phyloP scores from a whole-genome alignment of 1,140 invertebrate species.

The Zaprionus capensis region DNA sequence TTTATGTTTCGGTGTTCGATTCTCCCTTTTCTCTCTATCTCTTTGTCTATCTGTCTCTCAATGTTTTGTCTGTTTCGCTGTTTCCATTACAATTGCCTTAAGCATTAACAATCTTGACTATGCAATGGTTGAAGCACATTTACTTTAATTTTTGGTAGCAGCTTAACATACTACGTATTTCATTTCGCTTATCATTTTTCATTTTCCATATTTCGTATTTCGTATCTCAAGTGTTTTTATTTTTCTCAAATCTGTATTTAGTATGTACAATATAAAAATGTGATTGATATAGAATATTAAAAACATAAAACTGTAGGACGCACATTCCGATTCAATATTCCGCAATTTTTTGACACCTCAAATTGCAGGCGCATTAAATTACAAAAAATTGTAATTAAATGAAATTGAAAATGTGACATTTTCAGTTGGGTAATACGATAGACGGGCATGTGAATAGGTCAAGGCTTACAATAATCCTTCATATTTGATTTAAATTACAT shows the following conservation, averaged over 20 bases:
- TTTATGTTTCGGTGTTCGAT: conserved; percentile 56
- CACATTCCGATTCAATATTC: conserved; percentile 46
- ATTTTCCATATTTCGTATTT: not conserved
- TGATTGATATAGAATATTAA: conserved; percentile 33
- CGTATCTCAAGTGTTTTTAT: conserved; percentile 23
- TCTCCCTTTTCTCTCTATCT: conserved; percentile 9
- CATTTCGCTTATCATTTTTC: conserved; percentile 6
- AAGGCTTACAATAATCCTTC: not conserved
- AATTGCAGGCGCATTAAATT: conserved; percentile 43
- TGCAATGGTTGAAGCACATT: conserved; percentile 73
- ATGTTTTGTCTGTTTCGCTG: conserved; percentile 22
- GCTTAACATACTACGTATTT: conserved; percentile 43
- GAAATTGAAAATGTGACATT: conserved; percentile 40
- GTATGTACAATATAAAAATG: conserved; percentile 49
- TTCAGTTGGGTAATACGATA: not conserved
- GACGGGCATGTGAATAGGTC: not conserved
- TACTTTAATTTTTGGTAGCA: conserved; percentile 41
- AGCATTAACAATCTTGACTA: conserved; percentile 76
- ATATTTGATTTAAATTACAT: not conserved
- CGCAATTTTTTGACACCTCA: conserved; percentile 36
- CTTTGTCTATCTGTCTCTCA: conserved; percentile 11
- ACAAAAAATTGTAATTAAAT: conserved; percentile 55
- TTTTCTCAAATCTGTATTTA: conserved; percentile 4
- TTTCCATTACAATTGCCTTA: conserved; percentile 46
- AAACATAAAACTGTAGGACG: conserved; percentile 41